phyloP scores from a whole-genome alignment of 1,140 invertebrate species.

The Conus ventricosus region DNA sequence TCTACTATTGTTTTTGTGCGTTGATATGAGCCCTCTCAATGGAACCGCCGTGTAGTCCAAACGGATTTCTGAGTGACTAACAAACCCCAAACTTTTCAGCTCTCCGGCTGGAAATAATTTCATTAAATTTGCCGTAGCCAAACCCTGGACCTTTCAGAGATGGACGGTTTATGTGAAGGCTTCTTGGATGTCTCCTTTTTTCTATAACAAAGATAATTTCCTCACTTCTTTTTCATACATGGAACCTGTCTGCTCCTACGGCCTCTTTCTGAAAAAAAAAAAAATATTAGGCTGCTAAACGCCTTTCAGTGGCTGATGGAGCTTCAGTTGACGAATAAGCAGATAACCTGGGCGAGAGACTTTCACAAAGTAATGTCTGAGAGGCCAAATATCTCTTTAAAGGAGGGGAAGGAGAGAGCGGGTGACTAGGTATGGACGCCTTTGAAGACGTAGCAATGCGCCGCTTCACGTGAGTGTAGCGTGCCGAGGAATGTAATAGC shows the following conservation, averaged over 20 bases:
- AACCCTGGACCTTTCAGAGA: too few species aligned
- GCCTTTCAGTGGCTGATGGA: not conserved
- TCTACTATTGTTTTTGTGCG: too few species aligned
- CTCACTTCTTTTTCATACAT: not conserved
- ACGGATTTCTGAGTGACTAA: not conserved
- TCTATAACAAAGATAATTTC: not conserved
- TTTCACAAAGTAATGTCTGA: not conserved
- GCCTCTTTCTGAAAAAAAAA: not conserved
- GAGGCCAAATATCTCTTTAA: not conserved
- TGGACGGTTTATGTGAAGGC: not conserved
- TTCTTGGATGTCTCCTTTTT: slow-evolving; percentile 1
- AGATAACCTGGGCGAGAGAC: not conserved
- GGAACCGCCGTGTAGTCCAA: not conserved
- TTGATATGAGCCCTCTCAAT: not conserved
- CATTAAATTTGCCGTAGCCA: not conserved
- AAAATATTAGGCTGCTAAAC: not conserved
- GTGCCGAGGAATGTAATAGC: not conserved
- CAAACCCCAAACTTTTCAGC: not conserved
- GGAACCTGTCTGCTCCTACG: not conserved
- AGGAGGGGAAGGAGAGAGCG: not conserved
- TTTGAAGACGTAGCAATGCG: not conserved
- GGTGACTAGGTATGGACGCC: not conserved
- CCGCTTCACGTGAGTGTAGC: not conserved
- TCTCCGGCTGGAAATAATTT: not conserved
- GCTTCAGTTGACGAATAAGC: not conserved